Evolutionary conservation across 1,140 invertebrate genomes (phyloP), one percentile per base, ranked within the genome.

Genomic region (Cecropterus lyciades): DNA sequence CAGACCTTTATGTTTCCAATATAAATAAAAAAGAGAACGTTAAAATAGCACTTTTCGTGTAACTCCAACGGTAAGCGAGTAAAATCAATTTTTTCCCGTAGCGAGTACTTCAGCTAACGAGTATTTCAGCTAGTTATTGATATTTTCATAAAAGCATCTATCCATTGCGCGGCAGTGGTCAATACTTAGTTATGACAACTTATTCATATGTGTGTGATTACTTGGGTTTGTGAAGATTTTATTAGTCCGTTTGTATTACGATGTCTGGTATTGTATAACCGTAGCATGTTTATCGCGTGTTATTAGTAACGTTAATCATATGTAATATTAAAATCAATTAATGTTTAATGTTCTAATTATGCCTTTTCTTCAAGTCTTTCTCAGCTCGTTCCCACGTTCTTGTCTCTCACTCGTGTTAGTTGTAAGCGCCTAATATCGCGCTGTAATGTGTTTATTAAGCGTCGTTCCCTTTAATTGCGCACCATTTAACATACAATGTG

Each of bases 391-490:
- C 87, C 84, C 89, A 89, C 89, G 87, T 89, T 84, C 77, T 53
- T 75, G 75, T 76, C 80, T 70, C 75, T 85, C 81, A 85, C 84
- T 88, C 82, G 84, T 73, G 80, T 80, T 80, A 77, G 73, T 67
- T 79, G 68, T 83, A 80, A 77, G 81, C 80, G 77, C 73, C 84
- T 89, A 88, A 87, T 87, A 89, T 89, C 72, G 84, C 79, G 77
- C 75, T 83, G 79, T 89, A 89, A 89, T 91, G 87, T 88, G 85
- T 89, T 87, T 89, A 89, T 89, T 91, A 89, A 89, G 82, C 82
- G 79, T 68, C 84, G 84, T 85, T 87, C 81, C 75, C 77, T 84
- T 89, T 89, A 89, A 89, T 87, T 87, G 85, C 74, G 59, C 37
- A 76, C 77, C 85, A 89, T 91, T 89, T 87, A 87, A 80, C 80